These are phyloP conservation scores for Conus betulinus DNA, from an alignment of 1,140 invertebrate species.

Conservation along the genomic window DNA sequence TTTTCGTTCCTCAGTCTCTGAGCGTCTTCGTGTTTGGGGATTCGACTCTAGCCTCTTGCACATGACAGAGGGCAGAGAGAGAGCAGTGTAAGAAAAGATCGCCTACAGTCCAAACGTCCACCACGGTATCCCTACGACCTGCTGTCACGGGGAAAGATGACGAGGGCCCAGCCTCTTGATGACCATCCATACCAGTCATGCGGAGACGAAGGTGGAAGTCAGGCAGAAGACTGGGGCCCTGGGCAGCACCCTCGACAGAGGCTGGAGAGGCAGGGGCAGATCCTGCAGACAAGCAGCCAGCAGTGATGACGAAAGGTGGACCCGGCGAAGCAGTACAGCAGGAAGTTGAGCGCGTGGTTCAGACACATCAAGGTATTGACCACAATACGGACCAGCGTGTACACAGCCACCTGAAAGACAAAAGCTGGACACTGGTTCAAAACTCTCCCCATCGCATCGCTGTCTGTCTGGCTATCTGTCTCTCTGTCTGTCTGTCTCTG, in stretches of 20 bases:
- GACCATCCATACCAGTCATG: background rate
- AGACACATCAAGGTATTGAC: conserved; percentile 37
- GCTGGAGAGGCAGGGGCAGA: background rate
- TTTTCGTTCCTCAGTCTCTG: too few species aligned
- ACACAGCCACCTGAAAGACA: conserved; percentile 18
- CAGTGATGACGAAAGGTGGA: conserved; percentile 37
- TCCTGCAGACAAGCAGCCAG: background rate
- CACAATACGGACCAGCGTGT: conserved; percentile 18
- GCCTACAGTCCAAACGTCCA: background rate
- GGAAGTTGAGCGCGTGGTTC: conserved; percentile 47
- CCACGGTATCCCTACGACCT: background rate
- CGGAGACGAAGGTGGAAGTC: too few species aligned
- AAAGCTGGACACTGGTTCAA: too few species aligned
- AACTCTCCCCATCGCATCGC: too few species aligned
- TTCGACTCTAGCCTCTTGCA: background rate
- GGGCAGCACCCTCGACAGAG: background rate
- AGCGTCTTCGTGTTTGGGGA: too few species aligned
- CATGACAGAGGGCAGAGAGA: too few species aligned
- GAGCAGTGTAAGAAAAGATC: background rate
- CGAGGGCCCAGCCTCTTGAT: background rate
- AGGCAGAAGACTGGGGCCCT: too few species aligned
- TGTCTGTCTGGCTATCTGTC: too few species aligned
- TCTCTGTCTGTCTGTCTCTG: too few species aligned
- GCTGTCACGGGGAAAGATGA: background rate
- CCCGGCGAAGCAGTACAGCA: conserved; percentile 41